phyloP scores from a whole-genome alignment of 1,140 invertebrate genomes.

The Drosophila punjabiensis region DNA sequence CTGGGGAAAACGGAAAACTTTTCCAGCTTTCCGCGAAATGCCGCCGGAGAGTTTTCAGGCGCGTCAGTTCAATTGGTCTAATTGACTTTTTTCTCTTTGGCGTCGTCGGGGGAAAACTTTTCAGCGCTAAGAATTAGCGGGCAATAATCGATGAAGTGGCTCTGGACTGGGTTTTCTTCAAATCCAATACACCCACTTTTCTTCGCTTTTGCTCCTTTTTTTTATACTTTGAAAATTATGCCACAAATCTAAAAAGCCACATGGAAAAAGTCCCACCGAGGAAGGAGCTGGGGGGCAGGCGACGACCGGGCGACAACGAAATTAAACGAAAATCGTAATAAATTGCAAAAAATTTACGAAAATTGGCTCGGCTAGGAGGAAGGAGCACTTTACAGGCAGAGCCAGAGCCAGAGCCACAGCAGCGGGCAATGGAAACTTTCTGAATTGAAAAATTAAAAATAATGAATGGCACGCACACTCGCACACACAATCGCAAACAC shows the following conservation, averaged over 20 bases:
- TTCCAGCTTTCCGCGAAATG: conserved; percentile 57
- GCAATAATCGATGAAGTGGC: conserved; percentile 74
- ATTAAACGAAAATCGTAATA: conserved; percentile 81
- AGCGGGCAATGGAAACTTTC: conserved; percentile 64
- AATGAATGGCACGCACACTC: conserved; percentile 70
- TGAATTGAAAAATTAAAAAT: conserved; percentile 82
- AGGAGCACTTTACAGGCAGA: conserved; percentile 32
- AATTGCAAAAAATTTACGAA: conserved; percentile 79
- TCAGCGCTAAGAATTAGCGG: conserved; percentile 62
- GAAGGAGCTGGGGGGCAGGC: conserved; percentile 17
- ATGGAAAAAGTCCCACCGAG: conserved; percentile 11
- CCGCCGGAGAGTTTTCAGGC: conserved; percentile 27
- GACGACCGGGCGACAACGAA: conserved; percentile 51
- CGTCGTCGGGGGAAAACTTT: conserved; percentile 41
- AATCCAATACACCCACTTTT: conserved; percentile 48
- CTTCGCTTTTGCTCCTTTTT: background rate
- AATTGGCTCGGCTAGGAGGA: conserved; percentile 59
- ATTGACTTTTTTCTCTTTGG: conserved; percentile 67
- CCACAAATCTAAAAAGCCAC: conserved; percentile 58
- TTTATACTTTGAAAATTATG: conserved; percentile 39
- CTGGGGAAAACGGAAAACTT: conserved; percentile 45
- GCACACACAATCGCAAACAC: conserved; percentile 19
- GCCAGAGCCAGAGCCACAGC: conserved; percentile 10
- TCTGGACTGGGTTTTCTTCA: conserved; percentile 10
- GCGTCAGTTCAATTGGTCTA: conserved; percentile 74